Evolutionary conservation across 2,113 vertebrate species (phyloP).

Genomic region (Phodopus roborovskii): DNA sequence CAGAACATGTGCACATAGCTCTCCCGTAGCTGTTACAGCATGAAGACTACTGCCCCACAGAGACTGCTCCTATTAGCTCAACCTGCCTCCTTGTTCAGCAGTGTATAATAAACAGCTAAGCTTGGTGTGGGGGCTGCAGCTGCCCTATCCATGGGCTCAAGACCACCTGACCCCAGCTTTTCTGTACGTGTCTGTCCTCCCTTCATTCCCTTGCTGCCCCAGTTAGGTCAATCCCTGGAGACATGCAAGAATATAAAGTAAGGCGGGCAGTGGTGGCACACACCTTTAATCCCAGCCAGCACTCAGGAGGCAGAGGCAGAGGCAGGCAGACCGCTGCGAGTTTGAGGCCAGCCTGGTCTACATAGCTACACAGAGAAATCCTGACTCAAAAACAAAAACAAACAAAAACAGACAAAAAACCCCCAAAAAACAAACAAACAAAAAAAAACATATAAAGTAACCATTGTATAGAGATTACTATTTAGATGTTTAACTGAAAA

Average conservation of each 20-base stretch:
- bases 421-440: too few relatives aligned
- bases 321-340: too few relatives aligned
- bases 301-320: too few relatives aligned
- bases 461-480: not conserved
- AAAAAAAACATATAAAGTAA: not conserved
- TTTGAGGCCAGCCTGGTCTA: too few relatives aligned
- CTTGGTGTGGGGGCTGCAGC: not conserved
- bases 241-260: not conserved
- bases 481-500: constrained; percentile 28
- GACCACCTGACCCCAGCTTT: not conserved
- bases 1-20: not conserved
- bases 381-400: too few relatives aligned
- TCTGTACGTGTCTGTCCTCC: not conserved
- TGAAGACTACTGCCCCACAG: not conserved
- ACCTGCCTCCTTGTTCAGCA: not conserved
- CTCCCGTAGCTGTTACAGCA: too few relatives aligned
- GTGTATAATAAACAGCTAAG: not conserved
- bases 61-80: not conserved
- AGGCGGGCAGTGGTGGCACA: not conserved
- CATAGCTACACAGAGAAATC: too few relatives aligned
- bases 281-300: too few relatives aligned
- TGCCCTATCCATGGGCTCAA: not conserved
- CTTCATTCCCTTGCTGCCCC: not conserved
- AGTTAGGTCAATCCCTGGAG: not conserved
- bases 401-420: too few relatives aligned